Evolutionary conservation across 2,113 vertebrate genomes (phyloP).

Genomic region (Oxyura jamaicensis): DNA sequence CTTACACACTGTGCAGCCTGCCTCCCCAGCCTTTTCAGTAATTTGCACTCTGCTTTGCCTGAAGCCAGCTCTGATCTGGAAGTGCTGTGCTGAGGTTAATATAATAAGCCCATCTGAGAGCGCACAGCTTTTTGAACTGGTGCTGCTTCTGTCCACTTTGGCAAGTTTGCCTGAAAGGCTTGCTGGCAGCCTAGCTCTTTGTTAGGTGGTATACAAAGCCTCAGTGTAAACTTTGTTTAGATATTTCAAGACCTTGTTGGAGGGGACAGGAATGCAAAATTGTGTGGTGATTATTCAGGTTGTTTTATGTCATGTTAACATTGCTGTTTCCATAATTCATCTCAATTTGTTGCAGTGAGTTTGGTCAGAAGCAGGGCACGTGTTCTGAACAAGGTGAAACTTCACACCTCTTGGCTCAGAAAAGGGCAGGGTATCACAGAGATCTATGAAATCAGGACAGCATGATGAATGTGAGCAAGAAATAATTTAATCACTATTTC

Average conservation of each 20-base stretch:
- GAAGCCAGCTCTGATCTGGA: background rate
- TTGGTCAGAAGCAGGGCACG: background rate
- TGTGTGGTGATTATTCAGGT: background rate
- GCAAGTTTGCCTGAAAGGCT: background rate
- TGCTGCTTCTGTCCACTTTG: background rate
- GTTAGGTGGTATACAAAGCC: background rate
- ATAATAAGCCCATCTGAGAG: background rate
- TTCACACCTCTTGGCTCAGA: background rate
- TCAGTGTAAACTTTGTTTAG: background rate
- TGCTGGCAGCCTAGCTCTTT: background rate
- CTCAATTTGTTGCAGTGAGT: background rate
- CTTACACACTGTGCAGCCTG: accelerated
- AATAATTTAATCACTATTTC: constrained; percentile 28
- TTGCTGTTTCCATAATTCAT: background rate
- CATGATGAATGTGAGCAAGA: background rate
- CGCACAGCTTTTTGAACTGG: background rate
- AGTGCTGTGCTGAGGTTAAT: background rate
- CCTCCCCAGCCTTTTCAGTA: background rate
- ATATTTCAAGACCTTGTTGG: background rate
- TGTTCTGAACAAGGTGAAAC: background rate
- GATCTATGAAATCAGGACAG: background rate
- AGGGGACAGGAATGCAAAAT: background rate
- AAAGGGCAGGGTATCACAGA: background rate
- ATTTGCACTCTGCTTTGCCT: background rate
- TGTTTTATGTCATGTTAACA: background rate